Percentiles rank a stretch among this genome's conserved stretches.
These are phyloP conservation scores for Zaprionus obscuricornis DNA, from an alignment of 2,888 invertebrate genomes.

Conservation along the genomic window DNA sequence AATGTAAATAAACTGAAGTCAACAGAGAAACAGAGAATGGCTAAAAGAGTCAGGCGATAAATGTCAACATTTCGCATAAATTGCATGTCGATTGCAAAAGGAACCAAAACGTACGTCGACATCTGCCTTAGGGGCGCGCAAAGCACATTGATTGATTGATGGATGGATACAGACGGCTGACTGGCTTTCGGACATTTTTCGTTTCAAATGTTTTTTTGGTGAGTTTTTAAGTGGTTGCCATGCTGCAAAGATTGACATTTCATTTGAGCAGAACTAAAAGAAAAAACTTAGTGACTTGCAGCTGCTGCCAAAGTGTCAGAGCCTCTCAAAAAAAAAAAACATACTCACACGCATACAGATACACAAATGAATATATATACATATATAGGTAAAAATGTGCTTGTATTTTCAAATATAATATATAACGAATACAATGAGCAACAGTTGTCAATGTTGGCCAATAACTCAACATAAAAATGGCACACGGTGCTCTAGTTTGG, in stretches of 20 bases:
- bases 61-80: constrained; percentile 75
- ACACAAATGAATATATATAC: no score
- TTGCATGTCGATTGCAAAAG: constrained; percentile 61
- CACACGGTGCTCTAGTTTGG: constrained; percentile 22
- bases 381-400: no score
- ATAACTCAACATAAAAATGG: constrained; percentile 35
- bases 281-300: constrained; percentile 3
- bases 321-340: background rate
- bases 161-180: constrained; percentile 27
- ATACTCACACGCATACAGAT: background rate
- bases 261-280: constrained; percentile 28
- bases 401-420: no score
- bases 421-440: no score
- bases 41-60: constrained; percentile 57
- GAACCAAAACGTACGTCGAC: constrained; percentile 10
- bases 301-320: constrained; percentile 1
- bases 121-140: constrained; percentile 27
- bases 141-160: constrained; percentile 55
- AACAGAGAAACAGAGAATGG: constrained; percentile 12
- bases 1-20: constrained; percentile 42
- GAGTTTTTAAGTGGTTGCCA: constrained; percentile 35
- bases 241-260: constrained; percentile 44
- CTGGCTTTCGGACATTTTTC: constrained; percentile 28
- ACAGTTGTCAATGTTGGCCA: constrained; percentile 47
- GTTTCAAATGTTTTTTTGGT: constrained; percentile 27